phyloP scores from a whole-genome alignment of 2,888 invertebrate genomes.

The Charanyca ferruginea region DNA sequence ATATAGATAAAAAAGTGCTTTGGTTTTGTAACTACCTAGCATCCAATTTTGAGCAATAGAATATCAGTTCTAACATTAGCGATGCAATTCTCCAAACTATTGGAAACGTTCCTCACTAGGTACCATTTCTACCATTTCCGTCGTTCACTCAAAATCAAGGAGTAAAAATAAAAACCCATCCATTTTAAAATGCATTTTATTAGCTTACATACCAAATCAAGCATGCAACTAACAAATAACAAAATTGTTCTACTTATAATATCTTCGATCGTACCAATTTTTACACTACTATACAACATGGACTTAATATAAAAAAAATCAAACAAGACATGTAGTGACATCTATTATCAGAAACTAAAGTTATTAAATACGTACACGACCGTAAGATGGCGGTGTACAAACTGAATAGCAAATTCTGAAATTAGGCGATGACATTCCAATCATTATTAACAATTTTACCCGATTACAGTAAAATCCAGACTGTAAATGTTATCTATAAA shows the following conservation, averaged over 20 bases:
- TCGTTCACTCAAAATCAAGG: neutral
- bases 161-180: slow-evolving; percentile 18
- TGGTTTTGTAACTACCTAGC: too few relatives aligned
- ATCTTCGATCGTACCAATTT: slow-evolving; percentile 54
- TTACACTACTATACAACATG: slow-evolving; percentile 46
- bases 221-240: slow-evolving; percentile 83
- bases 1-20: too few relatives aligned
- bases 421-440: slow-evolving; percentile 22
- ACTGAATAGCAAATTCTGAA: slow-evolving; percentile 1
- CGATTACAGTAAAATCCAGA: slow-evolving; percentile 8
- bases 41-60: too few relatives aligned
- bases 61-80: too few relatives aligned
- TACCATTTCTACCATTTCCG: too few relatives aligned
- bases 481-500: too few relatives aligned
- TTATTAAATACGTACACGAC: slow-evolving; percentile 13
- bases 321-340: slow-evolving; percentile 39
- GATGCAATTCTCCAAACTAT: too few relatives aligned
- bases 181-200: slow-evolving; percentile 76
- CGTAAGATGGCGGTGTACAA: slow-evolving; percentile 43
- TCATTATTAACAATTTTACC: slow-evolving; percentile 25
- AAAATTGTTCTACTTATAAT: slow-evolving; percentile 82
- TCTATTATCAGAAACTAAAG: slow-evolving; percentile 36
- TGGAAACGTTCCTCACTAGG: too few relatives aligned
- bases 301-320: slow-evolving; percentile 33
- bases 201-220: slow-evolving; percentile 74